phyloP scores from a whole-genome alignment of 1,140 invertebrate species.

The Brachionus manjavacas region DNA sequence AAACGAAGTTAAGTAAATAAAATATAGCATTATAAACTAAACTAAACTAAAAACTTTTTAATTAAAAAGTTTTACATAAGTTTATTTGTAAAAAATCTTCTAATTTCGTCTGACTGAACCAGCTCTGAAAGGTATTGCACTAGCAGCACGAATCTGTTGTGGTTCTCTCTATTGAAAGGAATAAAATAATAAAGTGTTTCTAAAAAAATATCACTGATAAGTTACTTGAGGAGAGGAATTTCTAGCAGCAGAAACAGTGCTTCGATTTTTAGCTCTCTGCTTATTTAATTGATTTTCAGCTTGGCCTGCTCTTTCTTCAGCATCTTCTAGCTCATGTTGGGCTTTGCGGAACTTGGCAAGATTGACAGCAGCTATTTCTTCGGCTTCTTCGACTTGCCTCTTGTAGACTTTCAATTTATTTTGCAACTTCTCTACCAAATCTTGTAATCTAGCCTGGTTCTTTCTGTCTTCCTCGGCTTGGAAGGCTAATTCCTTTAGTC shows the following conservation, averaged over 20 bases:
- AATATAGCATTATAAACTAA: not conserved
- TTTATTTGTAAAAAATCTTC: not conserved
- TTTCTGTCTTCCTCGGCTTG: constrained; percentile 92
- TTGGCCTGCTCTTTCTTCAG: constrained; percentile 93
- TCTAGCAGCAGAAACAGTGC: constrained; percentile 59
- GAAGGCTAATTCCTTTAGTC: constrained; percentile 72
- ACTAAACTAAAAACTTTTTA: not conserved
- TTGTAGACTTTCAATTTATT: constrained; percentile 99
- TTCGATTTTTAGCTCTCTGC: constrained; percentile 89
- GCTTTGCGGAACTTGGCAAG: constrained; percentile 99
- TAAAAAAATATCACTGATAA: not conserved
- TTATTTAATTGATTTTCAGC: constrained; percentile 95
- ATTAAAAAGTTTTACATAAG: not conserved
- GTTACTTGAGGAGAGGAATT: constrained; percentile 3
- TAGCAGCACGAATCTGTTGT: constrained; percentile 16
- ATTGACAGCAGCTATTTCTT: constrained; percentile 95
- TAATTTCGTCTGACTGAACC: constrained; percentile 40
- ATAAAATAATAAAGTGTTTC: not conserved
- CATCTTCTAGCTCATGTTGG: constrained; percentile 66
- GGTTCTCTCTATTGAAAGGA: constrained; percentile 20
- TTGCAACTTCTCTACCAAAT: constrained; percentile 95
- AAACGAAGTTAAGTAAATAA: no score
- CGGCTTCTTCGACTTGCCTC: constrained; percentile 97
- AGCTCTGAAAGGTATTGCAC: constrained; percentile 11
- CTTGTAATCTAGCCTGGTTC: constrained; percentile 94